phyloP scores from a whole-genome alignment of 2,797 vertebrate genomes.

The Notolabrus celidotus region DNA sequence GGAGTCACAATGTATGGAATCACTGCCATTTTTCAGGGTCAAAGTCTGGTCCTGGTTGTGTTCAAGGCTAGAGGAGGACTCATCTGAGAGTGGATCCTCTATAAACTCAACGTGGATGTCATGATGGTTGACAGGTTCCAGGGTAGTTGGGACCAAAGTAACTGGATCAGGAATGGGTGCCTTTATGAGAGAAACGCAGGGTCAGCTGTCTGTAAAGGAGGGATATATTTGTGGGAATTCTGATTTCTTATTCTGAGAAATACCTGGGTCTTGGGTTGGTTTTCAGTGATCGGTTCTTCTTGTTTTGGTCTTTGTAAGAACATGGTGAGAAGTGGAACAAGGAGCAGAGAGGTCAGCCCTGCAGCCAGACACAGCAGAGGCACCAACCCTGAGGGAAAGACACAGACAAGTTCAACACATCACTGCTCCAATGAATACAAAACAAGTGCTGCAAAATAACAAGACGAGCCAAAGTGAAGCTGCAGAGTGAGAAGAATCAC shows the following conservation, averaged over 20 bases:
- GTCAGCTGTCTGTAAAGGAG: neutral
- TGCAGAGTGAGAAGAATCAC: too few species aligned
- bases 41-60: slow-evolving; percentile 9
- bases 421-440: neutral
- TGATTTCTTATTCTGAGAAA: neutral
- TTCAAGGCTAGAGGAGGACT: slow-evolving; percentile 29
- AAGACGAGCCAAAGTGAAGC: too few species aligned
- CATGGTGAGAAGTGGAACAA: slow-evolving; percentile 47
- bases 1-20: slow-evolving; percentile 2
- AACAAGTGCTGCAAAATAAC: neutral
- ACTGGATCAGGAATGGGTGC: slow-evolving; percentile 45
- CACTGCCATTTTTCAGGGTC: slow-evolving; percentile 1
- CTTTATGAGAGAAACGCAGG: slow-evolving; percentile 44
- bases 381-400: slow-evolving; percentile 52
- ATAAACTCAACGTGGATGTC: slow-evolving; percentile 66
- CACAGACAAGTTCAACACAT: neutral
- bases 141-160: slow-evolving; percentile 25
- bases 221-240: neutral
- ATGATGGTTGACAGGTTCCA: slow-evolving; percentile 44
- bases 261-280: slow-evolving; percentile 71
- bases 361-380: slow-evolving; percentile 43
- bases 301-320: slow-evolving; percentile 41
- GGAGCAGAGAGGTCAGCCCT: slow-evolving; percentile 50
- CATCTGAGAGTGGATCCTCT: slow-evolving; percentile 47
- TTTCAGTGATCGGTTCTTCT: slow-evolving; percentile 23